Conservation (phyloP, 2,888 invertebrate genomes). For the Agrochola lychnidis region DNA sequence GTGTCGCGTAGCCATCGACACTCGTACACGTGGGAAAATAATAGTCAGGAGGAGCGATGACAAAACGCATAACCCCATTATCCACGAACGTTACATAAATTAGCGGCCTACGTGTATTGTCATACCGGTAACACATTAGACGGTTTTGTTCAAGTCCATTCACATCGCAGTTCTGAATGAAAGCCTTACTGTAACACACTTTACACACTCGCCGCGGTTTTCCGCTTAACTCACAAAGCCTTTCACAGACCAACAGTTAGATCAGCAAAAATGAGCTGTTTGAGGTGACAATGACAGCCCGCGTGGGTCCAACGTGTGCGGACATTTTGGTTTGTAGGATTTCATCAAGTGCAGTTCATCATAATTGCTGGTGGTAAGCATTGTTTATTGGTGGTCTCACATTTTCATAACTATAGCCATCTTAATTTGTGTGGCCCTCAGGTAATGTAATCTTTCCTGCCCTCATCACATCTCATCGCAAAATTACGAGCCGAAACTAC, state of each 20-base stretch:
- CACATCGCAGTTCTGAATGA: slow-evolving; percentile 34
- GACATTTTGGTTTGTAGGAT: slow-evolving; percentile 5
- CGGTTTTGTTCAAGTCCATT: slow-evolving; percentile 46
- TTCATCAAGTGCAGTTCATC: neutral
- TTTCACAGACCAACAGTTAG: slow-evolving; percentile 29
- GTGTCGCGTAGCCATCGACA: slow-evolving; percentile 33
- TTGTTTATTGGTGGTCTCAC: slow-evolving; percentile 38
- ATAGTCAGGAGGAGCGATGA: slow-evolving; percentile 56
- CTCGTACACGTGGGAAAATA: slow-evolving; percentile 70
- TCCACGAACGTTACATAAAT: slow-evolving; percentile 72
- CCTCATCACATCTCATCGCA: slow-evolving; percentile 4
- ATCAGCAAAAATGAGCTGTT: slow-evolving; percentile 35
- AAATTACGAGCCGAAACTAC: slow-evolving; percentile 28
- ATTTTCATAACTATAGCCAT: slow-evolving; percentile 19
- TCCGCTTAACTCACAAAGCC: slow-evolving; percentile 28
- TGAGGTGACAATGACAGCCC: slow-evolving; percentile 18
- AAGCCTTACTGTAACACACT: slow-evolving; percentile 27
- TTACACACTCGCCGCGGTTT: slow-evolving; percentile 28
- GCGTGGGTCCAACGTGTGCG: slow-evolving; percentile 6
- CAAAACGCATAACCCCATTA: slow-evolving; percentile 71
- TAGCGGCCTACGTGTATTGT: slow-evolving; percentile 65
- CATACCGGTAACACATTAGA: slow-evolving; percentile 48
- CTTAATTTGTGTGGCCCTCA: slow-evolving; percentile 6
- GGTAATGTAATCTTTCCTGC: slow-evolving; percentile 3
- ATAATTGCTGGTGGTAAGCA: neutral